These are phyloP conservation scores for Laticauda colubrina DNA, from an alignment of 2,113 vertebrate species.

Conservation along the genomic window DNA sequence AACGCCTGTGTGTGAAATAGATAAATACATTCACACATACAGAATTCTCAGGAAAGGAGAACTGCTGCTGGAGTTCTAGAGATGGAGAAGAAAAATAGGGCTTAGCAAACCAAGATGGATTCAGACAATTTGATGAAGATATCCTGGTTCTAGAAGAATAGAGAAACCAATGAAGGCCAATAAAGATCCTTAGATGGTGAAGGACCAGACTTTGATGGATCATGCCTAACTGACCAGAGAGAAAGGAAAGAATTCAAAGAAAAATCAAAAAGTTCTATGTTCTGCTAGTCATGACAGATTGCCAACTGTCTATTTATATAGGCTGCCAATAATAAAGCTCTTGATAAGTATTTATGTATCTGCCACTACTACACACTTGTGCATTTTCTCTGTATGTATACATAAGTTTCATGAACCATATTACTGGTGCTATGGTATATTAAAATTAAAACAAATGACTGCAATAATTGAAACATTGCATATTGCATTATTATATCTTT, in stretches of 20 bases:
- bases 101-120: neutral
- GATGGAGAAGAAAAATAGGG: neutral
- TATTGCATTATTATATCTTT: neutral
- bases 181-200: neutral
- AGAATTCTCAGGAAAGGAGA: neutral
- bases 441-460: neutral
- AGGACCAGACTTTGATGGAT: neutral
- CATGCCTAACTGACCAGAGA: neutral
- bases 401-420: neutral
- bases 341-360: neutral
- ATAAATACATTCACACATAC: neutral
- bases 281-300: neutral
- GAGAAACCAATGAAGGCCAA: neutral
- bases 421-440: neutral
- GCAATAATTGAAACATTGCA: neutral
- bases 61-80: neutral
- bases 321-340: neutral
- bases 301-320: neutral
- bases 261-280: neutral
- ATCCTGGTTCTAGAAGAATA: neutral
- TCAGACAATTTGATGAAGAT: neutral
- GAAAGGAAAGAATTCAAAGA: neutral
- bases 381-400: neutral
- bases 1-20: neutral
- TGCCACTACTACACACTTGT: neutral